Base-by-base conservation (phyloP, 1,140 invertebrate genomes). In the Caenorhabditis briggsae region DNA sequence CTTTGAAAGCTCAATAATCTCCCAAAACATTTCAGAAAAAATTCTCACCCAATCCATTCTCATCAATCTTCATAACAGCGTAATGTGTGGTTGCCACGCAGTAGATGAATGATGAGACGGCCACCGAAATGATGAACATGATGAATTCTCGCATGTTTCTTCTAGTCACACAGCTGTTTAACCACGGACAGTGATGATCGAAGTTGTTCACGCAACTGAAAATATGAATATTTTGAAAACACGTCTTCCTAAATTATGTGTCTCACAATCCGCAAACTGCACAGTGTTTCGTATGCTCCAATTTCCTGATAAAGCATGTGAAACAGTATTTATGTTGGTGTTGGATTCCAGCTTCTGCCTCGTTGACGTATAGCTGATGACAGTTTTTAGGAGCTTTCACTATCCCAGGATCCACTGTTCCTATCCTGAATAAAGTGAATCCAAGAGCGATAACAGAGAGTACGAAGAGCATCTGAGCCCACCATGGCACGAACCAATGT, bases 181-280 rank as follows among this genome's bases (percentile, higher is more conserved):
- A 96, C 91, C 97, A 97, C 0, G 96, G 96, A 92, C 96, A 98
- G 90, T 98, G 96, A 93, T 98, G 96, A 92, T 98, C 96, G 90
- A 97, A 97, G 91, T 96, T 96, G 1, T 95, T 95, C 2, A 97
- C 96, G 92, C 96, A 98, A 88, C 96, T 87, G 61, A 2, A 87
- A 83, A 12, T 5, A 82, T 33, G 1, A 23, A 78, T 11, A 16
- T 50, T 23, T 20, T 8, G 2, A 11, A 2, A 64, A 8, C 5
- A 70, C 2, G 11, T 46, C 3, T 70, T 23, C 5, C 2, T 16
- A 0, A 41, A 25, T 9, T 18, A 46, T 0, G n/a, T 5, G 5
- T 53, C 70, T 78, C 12, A 86, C 85, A 70, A 14, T 56, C 70
- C 85, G n/a, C 85, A 86, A 55, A 70, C 56, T 7, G 85, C 53